A percentile compares a stretch with the other conserved stretches of the same genome.
phyloP scores from a whole-genome alignment of 2,797 vertebrate genomes.

The Halcyon badia region DNA sequence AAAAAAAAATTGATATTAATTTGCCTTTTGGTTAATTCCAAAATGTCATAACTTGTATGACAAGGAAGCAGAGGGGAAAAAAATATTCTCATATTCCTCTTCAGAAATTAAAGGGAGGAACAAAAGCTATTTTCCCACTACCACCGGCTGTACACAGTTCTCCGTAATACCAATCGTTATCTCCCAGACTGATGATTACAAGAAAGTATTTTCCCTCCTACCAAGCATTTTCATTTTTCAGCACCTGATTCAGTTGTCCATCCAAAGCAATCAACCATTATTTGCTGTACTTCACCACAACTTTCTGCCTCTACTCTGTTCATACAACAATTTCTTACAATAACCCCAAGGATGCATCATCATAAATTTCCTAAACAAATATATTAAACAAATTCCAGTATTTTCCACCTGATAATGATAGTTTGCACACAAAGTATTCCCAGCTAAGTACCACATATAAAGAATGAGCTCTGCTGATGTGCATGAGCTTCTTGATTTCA shows the following conservation, averaged over 20 bases:
- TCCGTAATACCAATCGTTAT: neutral
- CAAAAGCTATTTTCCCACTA: neutral
- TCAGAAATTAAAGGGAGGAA: neutral
- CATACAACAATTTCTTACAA: neutral
- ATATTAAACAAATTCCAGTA: neutral
- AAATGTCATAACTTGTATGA: neutral
- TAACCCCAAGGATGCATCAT: neutral
- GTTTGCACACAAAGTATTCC: neutral
- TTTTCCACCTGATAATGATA: neutral
- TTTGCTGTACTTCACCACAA: neutral
- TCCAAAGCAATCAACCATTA: neutral
- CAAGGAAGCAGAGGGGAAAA: neutral
- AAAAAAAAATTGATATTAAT: neutral
- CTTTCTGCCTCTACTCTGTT: neutral
- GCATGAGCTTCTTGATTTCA: neutral
- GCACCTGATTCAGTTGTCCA: neutral
- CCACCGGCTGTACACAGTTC: neutral
- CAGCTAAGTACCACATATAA: neutral
- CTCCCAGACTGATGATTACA: neutral
- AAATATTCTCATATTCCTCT: neutral
- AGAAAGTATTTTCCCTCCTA: neutral
- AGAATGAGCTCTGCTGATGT: neutral
- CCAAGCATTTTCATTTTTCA: neutral
- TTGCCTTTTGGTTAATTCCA: neutral
- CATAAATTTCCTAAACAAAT: neutral